Evolutionary conservation across 2,113 vertebrate species (phyloP), one percentile per base, ranked within the genome.

Genomic region (Salminus brasiliensis): DNA sequence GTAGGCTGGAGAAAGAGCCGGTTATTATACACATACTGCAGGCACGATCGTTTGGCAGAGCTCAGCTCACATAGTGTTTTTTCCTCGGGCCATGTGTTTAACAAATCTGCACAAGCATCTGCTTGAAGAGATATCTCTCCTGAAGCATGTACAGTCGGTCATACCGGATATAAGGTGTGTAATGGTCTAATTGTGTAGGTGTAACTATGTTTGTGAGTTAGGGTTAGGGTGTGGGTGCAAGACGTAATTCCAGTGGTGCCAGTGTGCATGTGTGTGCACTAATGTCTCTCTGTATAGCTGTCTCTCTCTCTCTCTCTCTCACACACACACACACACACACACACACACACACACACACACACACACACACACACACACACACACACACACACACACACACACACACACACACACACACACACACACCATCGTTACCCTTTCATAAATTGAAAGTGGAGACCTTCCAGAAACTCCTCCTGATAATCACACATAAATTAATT

Each of bases 401-500:
- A 7, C 79, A 70, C 81, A 78, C 82, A 78, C 59, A 76, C 83
- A 88, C 79, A 78, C 41, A 29, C 76, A 75, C 78, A 76, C 82
- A 80, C 77, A 78, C 81, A 83, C 78, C 74, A 74, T 85, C 10
- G 79, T 87, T 86, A 85, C 89, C 85, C 88, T 90, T 91, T 92
- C 89, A 91, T 86, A 94, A 93, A 93, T 94, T 92, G 90, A 93
- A 93, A 94, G 89, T 91, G 87, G 85, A 90, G 91, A 92, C 92
- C 92, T 93, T 94, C 91, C 87, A 93, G 92, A 92, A 93, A 92
- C 92, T 88, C 76, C 82, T 88, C 87, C 91, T 88, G 93, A 93
- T 94, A 90, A 94, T 94, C 93, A 91, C 90, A 93, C 88, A 92
- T 92, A 90, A 93, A 93, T 93, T 93, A 93, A 94, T 93, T 93